Evolutionary conservation across 2,113 vertebrate genomes (phyloP).

Genomic region (Mustela lutreola): DNA sequence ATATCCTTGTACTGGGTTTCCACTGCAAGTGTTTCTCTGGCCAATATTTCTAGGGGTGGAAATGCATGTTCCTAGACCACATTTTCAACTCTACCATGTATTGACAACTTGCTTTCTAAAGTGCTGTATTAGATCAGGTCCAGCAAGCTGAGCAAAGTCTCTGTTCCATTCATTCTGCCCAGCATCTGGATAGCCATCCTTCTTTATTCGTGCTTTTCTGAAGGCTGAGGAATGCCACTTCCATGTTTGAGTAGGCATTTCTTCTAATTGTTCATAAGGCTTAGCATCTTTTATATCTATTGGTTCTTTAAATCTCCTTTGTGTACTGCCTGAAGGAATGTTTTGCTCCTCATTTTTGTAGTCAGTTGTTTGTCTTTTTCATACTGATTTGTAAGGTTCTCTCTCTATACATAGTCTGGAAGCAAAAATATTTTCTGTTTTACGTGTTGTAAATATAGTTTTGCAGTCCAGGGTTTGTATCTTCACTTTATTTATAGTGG

Average conservation of each 20-base stretch:
- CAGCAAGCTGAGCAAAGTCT: background rate
- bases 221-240: background rate
- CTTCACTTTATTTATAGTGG: slow-evolving; percentile 57
- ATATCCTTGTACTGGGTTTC: background rate
- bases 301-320: slow-evolving; percentile 39
- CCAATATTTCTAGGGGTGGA: slow-evolving; percentile 39
- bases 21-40: background rate
- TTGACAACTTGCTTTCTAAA: background rate
- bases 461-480: slow-evolving; percentile 53
- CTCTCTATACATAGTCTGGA: slow-evolving; percentile 14
- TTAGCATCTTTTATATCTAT: slow-evolving; percentile 39
- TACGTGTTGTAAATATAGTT: slow-evolving; percentile 49
- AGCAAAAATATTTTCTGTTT: slow-evolving; percentile 65
- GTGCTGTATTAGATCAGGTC: background rate
- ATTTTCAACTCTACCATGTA: background rate
- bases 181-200: background rate
- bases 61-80: background rate
- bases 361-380: slow-evolving; percentile 49
- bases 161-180: background rate
- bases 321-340: background rate
- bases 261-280: slow-evolving; percentile 30
- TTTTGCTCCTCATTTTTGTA: slow-evolving; percentile 44
- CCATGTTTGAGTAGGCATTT: slow-evolving; percentile 52
- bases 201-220: slow-evolving; percentile 4
- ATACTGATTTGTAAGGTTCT: slow-evolving; percentile 48